phyloP scores from a whole-genome alignment of 92 coral and sea anemone species.

The Parazoanthus darwini region DNA sequence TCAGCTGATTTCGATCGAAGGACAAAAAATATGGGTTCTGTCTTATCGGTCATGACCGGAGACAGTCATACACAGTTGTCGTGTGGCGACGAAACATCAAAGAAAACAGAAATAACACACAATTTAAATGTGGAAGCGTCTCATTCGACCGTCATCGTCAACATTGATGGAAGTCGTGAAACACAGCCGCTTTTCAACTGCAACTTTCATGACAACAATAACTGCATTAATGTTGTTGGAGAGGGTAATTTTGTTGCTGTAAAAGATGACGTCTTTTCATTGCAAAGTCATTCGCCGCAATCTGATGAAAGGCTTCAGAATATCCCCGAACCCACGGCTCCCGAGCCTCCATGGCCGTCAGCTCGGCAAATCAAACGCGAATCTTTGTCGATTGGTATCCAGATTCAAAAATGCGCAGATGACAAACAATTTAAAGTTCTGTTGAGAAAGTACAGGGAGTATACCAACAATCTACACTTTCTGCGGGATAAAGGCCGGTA shows the following conservation, averaged over 20 bases:
- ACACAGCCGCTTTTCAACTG: neutral
- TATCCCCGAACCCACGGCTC: neutral
- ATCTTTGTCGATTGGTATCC: neutral
- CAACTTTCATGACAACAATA: neutral
- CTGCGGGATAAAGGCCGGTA: slow-evolving; percentile 20
- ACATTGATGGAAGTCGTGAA: neutral
- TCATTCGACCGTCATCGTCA: neutral
- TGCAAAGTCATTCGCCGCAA: neutral
- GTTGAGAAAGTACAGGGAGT: neutral
- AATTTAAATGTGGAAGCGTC: neutral
- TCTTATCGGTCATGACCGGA: neutral
- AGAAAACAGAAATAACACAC: neutral
- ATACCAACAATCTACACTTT: neutral
- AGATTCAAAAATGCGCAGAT: neutral
- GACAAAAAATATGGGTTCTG: neutral
- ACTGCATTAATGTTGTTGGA: neutral
- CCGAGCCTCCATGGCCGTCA: neutral
- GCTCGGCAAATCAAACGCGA: neutral
- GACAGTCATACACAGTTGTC: neutral
- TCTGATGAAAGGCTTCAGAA: neutral
- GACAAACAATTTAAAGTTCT: neutral
- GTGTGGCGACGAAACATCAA: neutral
- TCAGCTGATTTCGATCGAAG: neutral
- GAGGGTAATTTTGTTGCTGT: neutral
- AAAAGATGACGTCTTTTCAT: neutral